Conservation (phyloP, 2,888 invertebrate genomes). For the Thyatira batis region DNA sequence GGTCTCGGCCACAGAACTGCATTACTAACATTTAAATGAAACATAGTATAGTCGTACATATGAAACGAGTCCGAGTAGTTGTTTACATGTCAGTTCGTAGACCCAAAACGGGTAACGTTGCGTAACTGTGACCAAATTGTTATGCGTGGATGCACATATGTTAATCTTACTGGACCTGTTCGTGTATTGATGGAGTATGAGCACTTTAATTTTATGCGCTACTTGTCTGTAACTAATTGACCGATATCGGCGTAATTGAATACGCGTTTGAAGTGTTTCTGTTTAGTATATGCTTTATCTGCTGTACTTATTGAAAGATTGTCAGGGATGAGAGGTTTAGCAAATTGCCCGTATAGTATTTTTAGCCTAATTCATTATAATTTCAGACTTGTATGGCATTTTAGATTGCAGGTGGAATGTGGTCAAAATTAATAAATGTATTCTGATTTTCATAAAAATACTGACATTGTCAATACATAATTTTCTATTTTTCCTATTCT, state of each 20-base stretch:
- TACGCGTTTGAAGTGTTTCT: background rate
- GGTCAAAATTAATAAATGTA: too few relatives aligned
- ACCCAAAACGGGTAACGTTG: slow-evolving; percentile 38
- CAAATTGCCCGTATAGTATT: too few relatives aligned
- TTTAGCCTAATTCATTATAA: too few relatives aligned
- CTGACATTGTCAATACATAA: too few relatives aligned
- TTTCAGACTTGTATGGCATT: too few relatives aligned
- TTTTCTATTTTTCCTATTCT: too few relatives aligned
- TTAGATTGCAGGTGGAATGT: too few relatives aligned
- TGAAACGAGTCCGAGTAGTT: slow-evolving; percentile 16
- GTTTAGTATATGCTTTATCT: too few relatives aligned
- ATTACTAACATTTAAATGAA: background rate
- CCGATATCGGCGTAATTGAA: background rate
- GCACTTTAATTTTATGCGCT: background rate
- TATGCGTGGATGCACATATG: slow-evolving; percentile 32
- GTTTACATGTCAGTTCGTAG: slow-evolving; percentile 47
- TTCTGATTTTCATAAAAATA: too few relatives aligned
- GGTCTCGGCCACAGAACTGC: background rate
- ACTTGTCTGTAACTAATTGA: background rate
- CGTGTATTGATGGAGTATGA: slow-evolving; percentile 2
- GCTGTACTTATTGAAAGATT: too few relatives aligned
- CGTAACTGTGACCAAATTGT: slow-evolving; percentile 34
- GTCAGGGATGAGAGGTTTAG: too few relatives aligned
- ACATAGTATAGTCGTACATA: background rate
- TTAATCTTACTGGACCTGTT: slow-evolving; percentile 14